phyloP scores from a whole-genome alignment of 2,888 invertebrate species.

The Alsophila aescularia region DNA sequence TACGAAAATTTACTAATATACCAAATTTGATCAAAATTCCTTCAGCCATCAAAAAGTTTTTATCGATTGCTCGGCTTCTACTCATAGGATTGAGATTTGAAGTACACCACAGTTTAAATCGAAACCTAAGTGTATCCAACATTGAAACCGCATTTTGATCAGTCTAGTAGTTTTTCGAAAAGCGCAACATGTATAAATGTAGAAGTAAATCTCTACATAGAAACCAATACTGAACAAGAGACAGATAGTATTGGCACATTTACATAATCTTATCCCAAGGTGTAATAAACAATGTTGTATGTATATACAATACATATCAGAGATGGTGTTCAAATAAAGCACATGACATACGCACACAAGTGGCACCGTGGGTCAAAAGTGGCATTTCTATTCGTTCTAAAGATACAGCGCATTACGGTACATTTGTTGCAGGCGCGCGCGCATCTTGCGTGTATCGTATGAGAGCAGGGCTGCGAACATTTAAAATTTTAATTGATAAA shows the following conservation, averaged over 20 bases:
- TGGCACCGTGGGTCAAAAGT: constrained; percentile 10
- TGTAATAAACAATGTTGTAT: constrained; percentile 28
- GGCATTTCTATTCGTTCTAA: constrained; percentile 57
- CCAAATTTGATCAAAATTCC: no score
- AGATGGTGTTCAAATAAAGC: constrained; percentile 44
- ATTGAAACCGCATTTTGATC: neutral
- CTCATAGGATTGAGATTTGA: no score
- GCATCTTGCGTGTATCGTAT: constrained; percentile 49
- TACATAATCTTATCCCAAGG: constrained; percentile 9
- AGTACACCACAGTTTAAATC: no score
- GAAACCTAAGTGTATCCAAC: no score
- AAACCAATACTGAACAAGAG: constrained; percentile 1
- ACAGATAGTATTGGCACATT: constrained; percentile 2
- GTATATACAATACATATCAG: constrained; percentile 46
- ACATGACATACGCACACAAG: constrained; percentile 37
- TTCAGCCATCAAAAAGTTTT: no score
- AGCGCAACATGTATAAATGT: no score
- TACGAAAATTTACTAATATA: no score
- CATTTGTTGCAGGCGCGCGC: constrained; percentile 51
- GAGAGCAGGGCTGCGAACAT: constrained; percentile 33
- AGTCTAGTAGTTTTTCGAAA: no score
- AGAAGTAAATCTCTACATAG: no score
- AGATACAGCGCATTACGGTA: constrained; percentile 62
- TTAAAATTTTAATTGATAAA: neutral
- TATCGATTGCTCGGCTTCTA: no score